phyloP scores from a whole-genome alignment of 2,113 vertebrate genomes.

The Zosterops hypoxanthus region DNA sequence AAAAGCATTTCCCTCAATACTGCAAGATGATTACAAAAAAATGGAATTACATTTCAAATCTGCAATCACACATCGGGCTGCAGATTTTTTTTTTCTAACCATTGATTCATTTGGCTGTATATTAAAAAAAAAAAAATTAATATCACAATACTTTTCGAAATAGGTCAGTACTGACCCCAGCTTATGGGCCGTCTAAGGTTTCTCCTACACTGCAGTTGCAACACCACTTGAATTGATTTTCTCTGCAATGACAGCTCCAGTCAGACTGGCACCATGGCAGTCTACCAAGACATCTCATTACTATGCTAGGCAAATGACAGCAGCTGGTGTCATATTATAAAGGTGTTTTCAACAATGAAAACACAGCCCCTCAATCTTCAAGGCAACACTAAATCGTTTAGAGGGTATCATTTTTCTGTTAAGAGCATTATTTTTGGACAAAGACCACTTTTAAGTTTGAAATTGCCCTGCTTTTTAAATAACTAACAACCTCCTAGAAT shows the following conservation, averaged over 20 bases:
- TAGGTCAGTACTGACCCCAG: slow-evolving; percentile 78
- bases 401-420: slow-evolving; percentile 82
- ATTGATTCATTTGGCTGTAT: slow-evolving; percentile 75
- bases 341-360: slow-evolving; percentile 83
- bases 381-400: slow-evolving; percentile 80
- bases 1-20: slow-evolving; percentile 64
- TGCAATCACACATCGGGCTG: slow-evolving; percentile 46
- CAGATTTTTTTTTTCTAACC: slow-evolving; percentile 56
- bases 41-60: slow-evolving; percentile 67
- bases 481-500: slow-evolving; percentile 60
- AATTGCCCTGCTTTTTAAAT: slow-evolving; percentile 63
- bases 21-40: slow-evolving; percentile 68
- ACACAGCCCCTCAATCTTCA: slow-evolving; percentile 79
- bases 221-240: slow-evolving; percentile 91
- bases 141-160: slow-evolving; percentile 64
- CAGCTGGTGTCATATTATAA: slow-evolving; percentile 87
- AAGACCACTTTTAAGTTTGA: slow-evolving; percentile 79
- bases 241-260: slow-evolving; percentile 92
- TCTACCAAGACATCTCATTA: slow-evolving; percentile 79
- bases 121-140: slow-evolving; percentile 30
- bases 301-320: slow-evolving; percentile 82
- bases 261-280: slow-evolving; percentile 89
- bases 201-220: slow-evolving; percentile 77
- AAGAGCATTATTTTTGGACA: slow-evolving; percentile 85
- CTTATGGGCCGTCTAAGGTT: slow-evolving; percentile 79